A percentile compares a stretch with the other conserved stretches of the same genome.
phyloP scores from a whole-genome alignment of 2,113 vertebrate species.

The Capreolus pygargus region DNA sequence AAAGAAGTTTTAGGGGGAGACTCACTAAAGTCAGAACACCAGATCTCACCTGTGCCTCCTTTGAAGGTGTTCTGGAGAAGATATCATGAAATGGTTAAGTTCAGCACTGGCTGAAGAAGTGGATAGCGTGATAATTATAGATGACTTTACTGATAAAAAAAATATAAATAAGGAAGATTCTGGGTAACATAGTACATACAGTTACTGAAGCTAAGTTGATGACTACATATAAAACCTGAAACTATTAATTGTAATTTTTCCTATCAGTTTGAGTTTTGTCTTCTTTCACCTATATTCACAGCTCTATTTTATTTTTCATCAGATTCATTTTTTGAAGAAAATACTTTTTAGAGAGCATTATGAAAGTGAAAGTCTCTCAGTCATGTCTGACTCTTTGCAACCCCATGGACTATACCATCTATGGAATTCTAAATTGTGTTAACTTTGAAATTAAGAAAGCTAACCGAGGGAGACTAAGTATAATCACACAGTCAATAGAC shows the following conservation, averaged over 20 bases:
- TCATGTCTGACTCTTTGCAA: not conserved
- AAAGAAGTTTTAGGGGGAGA: conserved; percentile 89
- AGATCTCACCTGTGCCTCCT: conserved; percentile 89
- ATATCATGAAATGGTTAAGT: conserved; percentile 93
- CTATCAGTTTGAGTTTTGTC: not conserved
- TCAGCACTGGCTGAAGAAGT: conserved; percentile 91
- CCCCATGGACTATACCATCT: not conserved
- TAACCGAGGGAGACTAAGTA: not conserved
- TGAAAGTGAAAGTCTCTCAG: not conserved
- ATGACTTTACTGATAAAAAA: conserved; percentile 86
- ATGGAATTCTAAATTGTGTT: not conserved
- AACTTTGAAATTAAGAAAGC: not conserved
- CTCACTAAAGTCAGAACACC: conserved; percentile 87
- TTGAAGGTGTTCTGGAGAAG: conserved; percentile 94
- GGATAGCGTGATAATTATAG: conserved; percentile 88
- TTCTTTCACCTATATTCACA: not conserved
- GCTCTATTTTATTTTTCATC: not conserved
- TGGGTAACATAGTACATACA: conserved; percentile 86
- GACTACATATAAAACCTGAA: conserved; percentile 89
- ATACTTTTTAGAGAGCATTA: not conserved
- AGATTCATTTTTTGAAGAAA: not conserved
- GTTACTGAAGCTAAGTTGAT: conserved; percentile 88
- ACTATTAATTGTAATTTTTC: conserved; percentile 36
- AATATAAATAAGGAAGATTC: conserved; percentile 83
- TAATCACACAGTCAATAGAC: not conserved